phyloP scores from a whole-genome alignment of 1,140 invertebrate species.

The Drosophila nannoptera region DNA sequence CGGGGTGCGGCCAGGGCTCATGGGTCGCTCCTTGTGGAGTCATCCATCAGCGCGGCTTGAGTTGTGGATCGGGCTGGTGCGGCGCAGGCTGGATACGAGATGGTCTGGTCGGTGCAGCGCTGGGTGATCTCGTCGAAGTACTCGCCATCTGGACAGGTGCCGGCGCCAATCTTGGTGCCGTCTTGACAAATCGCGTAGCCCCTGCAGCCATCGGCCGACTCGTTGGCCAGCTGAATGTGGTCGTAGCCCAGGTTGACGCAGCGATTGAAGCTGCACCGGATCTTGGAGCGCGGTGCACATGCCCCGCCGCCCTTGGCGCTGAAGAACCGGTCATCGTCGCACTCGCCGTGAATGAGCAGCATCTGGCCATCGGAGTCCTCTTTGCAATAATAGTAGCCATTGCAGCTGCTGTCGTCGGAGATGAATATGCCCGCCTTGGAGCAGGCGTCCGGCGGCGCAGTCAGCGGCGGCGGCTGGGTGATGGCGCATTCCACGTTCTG shows the following conservation, averaged over 20 bases:
- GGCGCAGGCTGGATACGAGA: conserved; percentile 61
- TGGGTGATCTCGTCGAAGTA: conserved; percentile 70
- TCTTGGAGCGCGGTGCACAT: conserved; percentile 56
- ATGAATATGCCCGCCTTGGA: conserved; percentile 49
- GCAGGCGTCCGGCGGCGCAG: conserved; percentile 39
- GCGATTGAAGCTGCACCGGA: conserved; percentile 58
- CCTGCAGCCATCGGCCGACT: conserved; percentile 57
- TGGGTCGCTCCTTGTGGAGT: conserved; percentile 15
- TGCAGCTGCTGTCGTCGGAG: conserved; percentile 57
- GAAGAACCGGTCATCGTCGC: conserved; percentile 59
- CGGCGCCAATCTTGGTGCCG: conserved; percentile 55
- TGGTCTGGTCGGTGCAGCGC: conserved; percentile 48
- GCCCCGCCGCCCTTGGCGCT: conserved; percentile 40
- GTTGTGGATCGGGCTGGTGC: conserved; percentile 29
- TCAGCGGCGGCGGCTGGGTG: conserved; percentile 21
- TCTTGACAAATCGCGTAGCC: conserved; percentile 65
- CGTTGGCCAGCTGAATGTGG: conserved; percentile 63
- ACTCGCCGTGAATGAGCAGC: conserved; percentile 52
- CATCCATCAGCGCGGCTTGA: conserved; percentile 20
- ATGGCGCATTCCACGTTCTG: conserved; percentile 52
- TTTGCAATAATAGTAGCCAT: conserved; percentile 68
- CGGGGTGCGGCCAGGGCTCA: background rate
- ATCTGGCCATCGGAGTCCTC: conserved; percentile 31
- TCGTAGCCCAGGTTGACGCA: conserved; percentile 59
- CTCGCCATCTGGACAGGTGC: conserved; percentile 54